These are phyloP conservation scores for Agrochola litura DNA, from an alignment of 2,888 invertebrate species.

Conservation along the genomic window DNA sequence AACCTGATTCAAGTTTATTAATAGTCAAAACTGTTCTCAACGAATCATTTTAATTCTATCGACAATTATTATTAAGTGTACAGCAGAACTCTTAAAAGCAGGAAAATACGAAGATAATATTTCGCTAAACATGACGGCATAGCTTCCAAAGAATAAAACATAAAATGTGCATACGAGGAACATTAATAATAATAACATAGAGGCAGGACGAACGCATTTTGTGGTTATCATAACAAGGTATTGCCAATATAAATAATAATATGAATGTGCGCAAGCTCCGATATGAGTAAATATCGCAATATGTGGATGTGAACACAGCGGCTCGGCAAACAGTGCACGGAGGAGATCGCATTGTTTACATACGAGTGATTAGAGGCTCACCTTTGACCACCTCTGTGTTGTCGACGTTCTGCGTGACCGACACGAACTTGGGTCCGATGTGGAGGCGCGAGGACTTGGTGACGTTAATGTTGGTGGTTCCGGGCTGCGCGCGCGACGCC, in stretches of 20 bases:
- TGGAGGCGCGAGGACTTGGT: slow-evolving; percentile 81
- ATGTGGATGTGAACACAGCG: slow-evolving; percentile 41
- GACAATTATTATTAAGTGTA: slow-evolving; percentile 33
- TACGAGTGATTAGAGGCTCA: slow-evolving; percentile 69
- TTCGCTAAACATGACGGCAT: slow-evolving; percentile 57
- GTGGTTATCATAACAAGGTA: slow-evolving; percentile 54
- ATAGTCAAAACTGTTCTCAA: slow-evolving; percentile 30
- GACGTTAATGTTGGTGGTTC: slow-evolving; percentile 78
- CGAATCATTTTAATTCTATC: slow-evolving; percentile 39
- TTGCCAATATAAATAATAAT: slow-evolving; percentile 47
- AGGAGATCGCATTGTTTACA: slow-evolving; percentile 61
- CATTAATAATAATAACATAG: slow-evolving; percentile 10
- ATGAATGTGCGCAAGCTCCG: slow-evolving; percentile 60
- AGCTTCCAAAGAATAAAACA: slow-evolving; percentile 46
- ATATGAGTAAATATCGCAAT: slow-evolving; percentile 57
- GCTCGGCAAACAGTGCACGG: slow-evolving; percentile 32
- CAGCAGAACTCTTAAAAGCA: slow-evolving; percentile 28
- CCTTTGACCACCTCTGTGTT: slow-evolving; percentile 85
- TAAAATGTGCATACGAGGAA: slow-evolving; percentile 36
- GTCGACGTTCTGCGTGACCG: slow-evolving; percentile 83
- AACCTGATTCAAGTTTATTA: slow-evolving; percentile 15
- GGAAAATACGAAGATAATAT: slow-evolving; percentile 61
- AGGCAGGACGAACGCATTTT: slow-evolving; percentile 39
- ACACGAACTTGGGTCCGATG: slow-evolving; percentile 83
- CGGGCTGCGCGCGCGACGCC: slow-evolving; percentile 68